Base-by-base conservation (phyloP, 2,888 invertebrate species). In the Acrocyrtus sp. region DNA sequence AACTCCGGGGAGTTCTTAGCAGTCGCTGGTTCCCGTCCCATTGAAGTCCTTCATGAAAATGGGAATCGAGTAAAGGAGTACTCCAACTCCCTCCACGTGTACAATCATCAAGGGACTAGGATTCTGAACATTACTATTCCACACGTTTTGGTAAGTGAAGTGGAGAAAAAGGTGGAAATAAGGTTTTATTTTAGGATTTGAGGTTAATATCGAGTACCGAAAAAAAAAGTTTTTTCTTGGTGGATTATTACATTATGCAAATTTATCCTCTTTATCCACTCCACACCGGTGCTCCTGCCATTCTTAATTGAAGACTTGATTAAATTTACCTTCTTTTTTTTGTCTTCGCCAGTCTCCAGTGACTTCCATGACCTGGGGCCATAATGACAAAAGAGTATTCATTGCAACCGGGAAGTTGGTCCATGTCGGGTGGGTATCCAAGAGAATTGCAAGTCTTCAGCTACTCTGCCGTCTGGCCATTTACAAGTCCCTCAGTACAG, bases 351-450 rank as follows among this genome's bases (percentile, higher is more conserved):
- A 93, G 92, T 89, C 91, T 78, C 90, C 92, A 4, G 93, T 98
- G 62, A 93, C 95, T 57, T 96, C 97, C 1, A 86, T 99, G 82
- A 98, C 98, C 8, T 99, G 98, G 98, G 98, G 97, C 27, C 98
- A 98, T 87, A 96, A 96, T 84, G 98, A 98, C 84, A 92, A 95
- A 81, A 88, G 98, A 27, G 87, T 99, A 79, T 98, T 98, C 85
- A 90, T 98, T 74, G 95, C 95, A 3, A 94, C 94, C 3, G 98
- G 98, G 15, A 92, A 93, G 53, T 82, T 77, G 24, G 90, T 95
- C 82, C 95, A 96, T 85, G 94, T 96, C 76, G 97, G 96, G 48
- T 95, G 97, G 89, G 93, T 98, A 62, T 94, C 94, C 82, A 88
- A 95, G 76, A 89, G 93, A 66, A 93, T 97, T 77, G 95, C 96